phyloP scores from a whole-genome alignment of 2,113 vertebrate genomes.

The Petrocephalus microphthalmus region DNA sequence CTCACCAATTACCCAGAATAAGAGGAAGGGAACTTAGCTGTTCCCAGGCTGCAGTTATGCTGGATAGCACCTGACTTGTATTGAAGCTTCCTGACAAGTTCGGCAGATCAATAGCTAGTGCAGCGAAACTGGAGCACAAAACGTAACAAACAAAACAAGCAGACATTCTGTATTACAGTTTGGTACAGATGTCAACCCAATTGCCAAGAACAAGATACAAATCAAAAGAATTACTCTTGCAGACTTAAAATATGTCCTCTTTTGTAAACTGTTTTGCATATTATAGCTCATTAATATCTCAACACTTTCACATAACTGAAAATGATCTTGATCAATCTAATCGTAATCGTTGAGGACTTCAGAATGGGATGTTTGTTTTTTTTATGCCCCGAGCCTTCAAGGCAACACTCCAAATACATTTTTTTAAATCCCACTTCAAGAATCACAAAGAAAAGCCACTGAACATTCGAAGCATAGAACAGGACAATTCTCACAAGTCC shows the following conservation, averaged over 20 bases:
- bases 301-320: background rate
- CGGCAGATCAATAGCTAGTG: slow-evolving; percentile 50
- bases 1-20: slow-evolving; percentile 72
- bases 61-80: slow-evolving; percentile 67
- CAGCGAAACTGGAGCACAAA: slow-evolving; percentile 29
- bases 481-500: background rate
- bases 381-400: background rate
- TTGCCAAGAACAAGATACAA: background rate
- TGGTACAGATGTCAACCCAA: background rate
- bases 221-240: background rate
- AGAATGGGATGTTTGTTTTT: background rate
- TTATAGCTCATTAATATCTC: background rate
- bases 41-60: slow-evolving; percentile 61
- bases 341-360: background rate
- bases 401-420: background rate
- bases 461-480: background rate
- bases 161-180: background rate
- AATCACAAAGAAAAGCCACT: background rate
- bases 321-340: background rate
- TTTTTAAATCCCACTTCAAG: background rate
- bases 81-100: slow-evolving; percentile 67
- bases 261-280: background rate
- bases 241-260: background rate
- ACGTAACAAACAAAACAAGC: background rate
- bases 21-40: slow-evolving; percentile 66